A percentile compares a stretch with the other conserved stretches of the same genome.
These are phyloP conservation scores for Coelopa pilipes DNA, from an alignment of 2,888 invertebrate species.

Conservation along the genomic window DNA sequence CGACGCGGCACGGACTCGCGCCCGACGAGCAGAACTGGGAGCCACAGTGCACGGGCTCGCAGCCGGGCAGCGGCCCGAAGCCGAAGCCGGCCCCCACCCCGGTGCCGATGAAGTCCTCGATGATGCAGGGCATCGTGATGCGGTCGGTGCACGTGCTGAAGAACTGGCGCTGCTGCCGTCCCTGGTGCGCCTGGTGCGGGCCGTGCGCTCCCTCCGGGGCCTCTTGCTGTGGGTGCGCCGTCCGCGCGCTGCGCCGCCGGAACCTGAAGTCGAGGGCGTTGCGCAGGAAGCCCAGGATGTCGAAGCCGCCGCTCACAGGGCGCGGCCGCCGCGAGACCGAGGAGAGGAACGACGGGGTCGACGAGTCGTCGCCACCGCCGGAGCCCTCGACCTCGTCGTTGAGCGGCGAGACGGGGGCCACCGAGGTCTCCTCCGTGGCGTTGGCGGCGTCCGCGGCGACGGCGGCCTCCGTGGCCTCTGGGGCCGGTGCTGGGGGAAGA, in stretches of 20 bases:
- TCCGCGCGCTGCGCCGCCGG: slow-evolving; percentile 40
- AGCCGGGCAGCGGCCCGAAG: slow-evolving; percentile 67
- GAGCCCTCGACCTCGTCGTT: slow-evolving; percentile 70
- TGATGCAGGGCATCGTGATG: slow-evolving; percentile 84
- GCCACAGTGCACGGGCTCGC: slow-evolving; percentile 84
- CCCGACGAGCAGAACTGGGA: slow-evolving; percentile 74
- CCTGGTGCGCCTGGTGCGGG: slow-evolving; percentile 27
- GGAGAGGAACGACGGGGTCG: slow-evolving; percentile 43
- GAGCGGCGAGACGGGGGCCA: slow-evolving; percentile 45
- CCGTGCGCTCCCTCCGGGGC: slow-evolving; percentile 30
- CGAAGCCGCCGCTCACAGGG: slow-evolving; percentile 61
- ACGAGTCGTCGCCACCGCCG: slow-evolving; percentile 64
- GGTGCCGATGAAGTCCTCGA: slow-evolving; percentile 84
- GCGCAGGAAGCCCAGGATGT: slow-evolving; percentile 62
- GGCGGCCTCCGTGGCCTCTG: slow-evolving; percentile 31
- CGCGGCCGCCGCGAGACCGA: slow-evolving; percentile 53
- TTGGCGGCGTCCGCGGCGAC: slow-evolving; percentile 39
- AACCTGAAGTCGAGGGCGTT: slow-evolving; percentile 57
- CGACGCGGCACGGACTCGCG: slow-evolving; percentile 70
- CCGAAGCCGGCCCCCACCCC: slow-evolving; percentile 54
- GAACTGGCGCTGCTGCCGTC: slow-evolving; percentile 52
- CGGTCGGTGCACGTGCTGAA: slow-evolving; percentile 73
- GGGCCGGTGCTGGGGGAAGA: slow-evolving; percentile 45
- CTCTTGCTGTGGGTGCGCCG: not conserved
- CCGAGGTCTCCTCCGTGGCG: slow-evolving; percentile 33